Evolutionary conservation across 2,113 vertebrate genomes (phyloP).

Genomic region (Lethenteron reissneri): DNA sequence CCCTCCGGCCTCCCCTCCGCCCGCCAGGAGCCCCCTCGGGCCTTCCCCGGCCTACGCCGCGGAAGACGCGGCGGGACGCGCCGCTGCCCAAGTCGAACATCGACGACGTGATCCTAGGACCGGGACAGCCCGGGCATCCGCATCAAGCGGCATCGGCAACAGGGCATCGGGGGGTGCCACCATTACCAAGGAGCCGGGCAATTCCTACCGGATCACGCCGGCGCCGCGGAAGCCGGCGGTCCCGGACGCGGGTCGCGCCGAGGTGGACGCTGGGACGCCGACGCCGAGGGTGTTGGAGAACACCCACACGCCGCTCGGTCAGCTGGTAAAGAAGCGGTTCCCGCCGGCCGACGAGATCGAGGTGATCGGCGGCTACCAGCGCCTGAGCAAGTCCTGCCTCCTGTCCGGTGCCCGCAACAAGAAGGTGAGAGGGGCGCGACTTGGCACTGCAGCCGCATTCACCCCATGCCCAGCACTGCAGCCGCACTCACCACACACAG

Average conservation of each 20-base stretch:
- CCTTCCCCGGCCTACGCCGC: background rate
- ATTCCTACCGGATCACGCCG: no score
- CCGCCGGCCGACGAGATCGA: slow-evolving; percentile 55
- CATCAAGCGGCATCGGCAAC: slow-evolving; percentile 8
- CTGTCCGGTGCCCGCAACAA: slow-evolving; percentile 34
- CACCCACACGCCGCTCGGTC: no score
- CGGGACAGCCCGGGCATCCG: background rate
- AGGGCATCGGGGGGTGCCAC: background rate
- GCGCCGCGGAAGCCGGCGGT: no score
- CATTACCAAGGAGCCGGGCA: no score
- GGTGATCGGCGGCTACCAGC: slow-evolving; percentile 63
- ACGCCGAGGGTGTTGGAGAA: background rate
- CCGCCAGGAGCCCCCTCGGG: no score
- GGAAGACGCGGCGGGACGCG: background rate
- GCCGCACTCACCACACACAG: no score
- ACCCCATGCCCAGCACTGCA: no score
- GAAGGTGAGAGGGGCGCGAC: slow-evolving; percentile 28
- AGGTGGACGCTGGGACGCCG: background rate
- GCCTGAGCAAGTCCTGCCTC: slow-evolving; percentile 46
- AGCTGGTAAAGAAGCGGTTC: slow-evolving; percentile 35
- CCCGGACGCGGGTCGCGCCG: background rate
- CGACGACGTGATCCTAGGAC: no score
- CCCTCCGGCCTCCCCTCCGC: no score
- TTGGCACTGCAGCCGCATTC: no score
- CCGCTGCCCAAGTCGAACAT: no score